phyloP scores from a whole-genome alignment of 2,888 invertebrate genomes.

The Metallyticus violacea region DNA sequence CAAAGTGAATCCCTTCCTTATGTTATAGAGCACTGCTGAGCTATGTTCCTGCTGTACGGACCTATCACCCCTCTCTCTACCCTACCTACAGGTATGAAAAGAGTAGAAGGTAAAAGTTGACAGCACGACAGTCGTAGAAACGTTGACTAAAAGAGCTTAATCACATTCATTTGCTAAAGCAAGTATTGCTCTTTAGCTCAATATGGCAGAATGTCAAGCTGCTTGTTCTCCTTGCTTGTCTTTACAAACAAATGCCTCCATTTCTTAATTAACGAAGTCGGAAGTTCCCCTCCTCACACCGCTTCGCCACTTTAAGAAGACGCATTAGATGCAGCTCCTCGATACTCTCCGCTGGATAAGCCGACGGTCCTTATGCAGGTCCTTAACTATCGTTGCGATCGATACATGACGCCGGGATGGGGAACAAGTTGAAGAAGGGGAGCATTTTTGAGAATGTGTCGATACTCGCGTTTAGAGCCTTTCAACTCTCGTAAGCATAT shows the following conservation, averaged over 20 bases:
- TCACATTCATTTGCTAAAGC: not conserved
- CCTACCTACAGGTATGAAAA: too few relatives aligned
- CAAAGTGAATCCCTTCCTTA: too few relatives aligned
- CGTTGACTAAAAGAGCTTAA: not conserved
- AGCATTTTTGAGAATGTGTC: not conserved
- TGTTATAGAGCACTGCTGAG: too few relatives aligned
- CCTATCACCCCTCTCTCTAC: too few relatives aligned
- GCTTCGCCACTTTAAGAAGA: not conserved
- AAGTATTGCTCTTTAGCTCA: not conserved
- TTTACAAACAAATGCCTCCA: not conserved
- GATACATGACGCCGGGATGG: not conserved
- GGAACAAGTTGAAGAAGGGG: too few relatives aligned
- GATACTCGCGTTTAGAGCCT: not conserved
- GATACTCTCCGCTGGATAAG: not conserved
- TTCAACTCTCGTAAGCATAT: too few relatives aligned
- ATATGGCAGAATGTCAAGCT: not conserved
- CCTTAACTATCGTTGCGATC: not conserved
- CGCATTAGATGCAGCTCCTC: not conserved
- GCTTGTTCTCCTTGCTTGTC: not conserved
- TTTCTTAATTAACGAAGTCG: not conserved
- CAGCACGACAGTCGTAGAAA: too few relatives aligned
- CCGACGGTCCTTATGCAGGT: not conserved
- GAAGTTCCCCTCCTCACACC: not conserved
- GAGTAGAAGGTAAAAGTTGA: too few relatives aligned
- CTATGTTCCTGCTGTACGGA: too few relatives aligned